Conservation (phyloP, 1,140 invertebrate genomes). For the Carcinoscorpius rotundicauda region DNA sequence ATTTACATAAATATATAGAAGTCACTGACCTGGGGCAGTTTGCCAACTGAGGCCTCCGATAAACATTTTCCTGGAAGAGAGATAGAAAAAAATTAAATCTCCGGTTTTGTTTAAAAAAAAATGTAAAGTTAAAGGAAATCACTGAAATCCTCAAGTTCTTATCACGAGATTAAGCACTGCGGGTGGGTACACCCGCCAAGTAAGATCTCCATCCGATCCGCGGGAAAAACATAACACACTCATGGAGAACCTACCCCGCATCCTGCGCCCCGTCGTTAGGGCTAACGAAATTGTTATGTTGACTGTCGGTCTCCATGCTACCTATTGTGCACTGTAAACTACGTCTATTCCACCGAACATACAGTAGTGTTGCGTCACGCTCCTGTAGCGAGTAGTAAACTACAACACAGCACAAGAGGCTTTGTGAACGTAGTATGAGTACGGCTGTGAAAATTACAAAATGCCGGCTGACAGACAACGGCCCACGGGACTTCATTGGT, state of each 20-base stretch:
- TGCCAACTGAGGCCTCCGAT: conserved; percentile 99
- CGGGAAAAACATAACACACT: neutral
- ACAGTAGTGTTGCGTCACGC: no score
- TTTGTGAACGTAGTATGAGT: no score
- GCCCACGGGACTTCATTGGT: no score
- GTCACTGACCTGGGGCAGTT: conserved; percentile 88
- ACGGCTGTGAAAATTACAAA: no score
- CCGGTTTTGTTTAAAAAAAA: neutral
- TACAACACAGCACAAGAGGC: no score
- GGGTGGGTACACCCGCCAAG: no score
- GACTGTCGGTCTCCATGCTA: neutral
- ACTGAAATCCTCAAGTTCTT: neutral
- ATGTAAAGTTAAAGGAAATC: neutral
- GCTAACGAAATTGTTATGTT: neutral
- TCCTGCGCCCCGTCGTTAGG: neutral
- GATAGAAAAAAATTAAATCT: conserved; percentile 1
- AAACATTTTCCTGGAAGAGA: conserved; percentile 86
- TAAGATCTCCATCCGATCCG: neutral
- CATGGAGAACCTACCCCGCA: neutral
- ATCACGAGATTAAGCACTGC: neutral
- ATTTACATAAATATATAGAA: no score
- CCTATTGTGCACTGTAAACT: no score
- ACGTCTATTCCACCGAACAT: no score
- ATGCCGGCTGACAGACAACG: no score
- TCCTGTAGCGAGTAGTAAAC: no score